Base-by-base conservation (phyloP, 2,113 vertebrate genomes). In the Prietella phreatophila region DNA sequence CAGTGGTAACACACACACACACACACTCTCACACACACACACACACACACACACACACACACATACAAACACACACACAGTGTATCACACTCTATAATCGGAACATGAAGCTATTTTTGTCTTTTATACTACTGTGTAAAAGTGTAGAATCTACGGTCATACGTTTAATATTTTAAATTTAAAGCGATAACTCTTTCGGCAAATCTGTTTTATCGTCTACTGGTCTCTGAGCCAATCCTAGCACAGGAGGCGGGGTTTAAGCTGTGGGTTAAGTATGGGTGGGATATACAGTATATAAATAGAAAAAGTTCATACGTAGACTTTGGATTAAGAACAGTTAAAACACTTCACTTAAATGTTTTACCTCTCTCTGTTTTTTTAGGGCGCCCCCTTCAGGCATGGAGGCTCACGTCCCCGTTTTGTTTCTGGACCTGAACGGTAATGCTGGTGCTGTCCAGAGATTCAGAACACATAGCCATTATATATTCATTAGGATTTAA, bases 371-470 rank as follows among this genome's bases (percentile, higher is more conserved):
- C 60, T 65, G 17, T 87, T 91, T 47, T 47, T 47, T 56, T 92
- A 99, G 98, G 98, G 94, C 93, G 42, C 97, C 98, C 55, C 96
- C 97, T 93, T 91, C 96, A 89, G 98, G 97, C 91, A 98, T 99
- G 97, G 98, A 99, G 92, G 96, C 96, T 39, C 98, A 99, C 75
- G 96, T 97, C 91, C 98, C 98, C 0, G 98, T 99, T 8, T 97
- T 99, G 76, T 99, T 98, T 91, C 94, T 99, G 89, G 97, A 99
- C 94, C 95, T 99, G 92, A 99, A 99, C 22, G 97, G 98, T 99
- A 94, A 95, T 95, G 67, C 9, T 30, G 50, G 36, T 39, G 69
- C 30, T 73, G 2, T 39, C n/a, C n/a, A 81, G 8, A 81, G 61
- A n/a, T 8, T 22, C 8, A 61, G 22, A 61, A 9, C 22, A 61